A percentile compares a stretch with the other conserved stretches of the same genome.
These are phyloP conservation scores for Cistogaster globosa DNA, from an alignment of 2,888 invertebrate species.

Conservation along the genomic window DNA sequence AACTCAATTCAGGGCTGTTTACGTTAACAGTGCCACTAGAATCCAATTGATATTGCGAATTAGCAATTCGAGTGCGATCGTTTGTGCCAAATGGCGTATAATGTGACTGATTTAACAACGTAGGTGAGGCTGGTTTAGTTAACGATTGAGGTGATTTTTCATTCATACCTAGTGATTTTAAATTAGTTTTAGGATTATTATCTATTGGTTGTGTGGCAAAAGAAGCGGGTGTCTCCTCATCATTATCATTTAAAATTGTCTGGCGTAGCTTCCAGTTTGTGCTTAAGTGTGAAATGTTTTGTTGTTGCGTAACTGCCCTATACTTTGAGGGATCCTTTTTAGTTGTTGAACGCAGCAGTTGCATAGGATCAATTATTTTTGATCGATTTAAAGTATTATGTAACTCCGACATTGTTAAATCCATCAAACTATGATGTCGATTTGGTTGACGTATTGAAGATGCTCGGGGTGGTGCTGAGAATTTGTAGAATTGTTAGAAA, in stretches of 20 bases:
- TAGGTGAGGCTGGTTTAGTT: constrained; percentile 46
- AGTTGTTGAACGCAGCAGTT: constrained; percentile 78
- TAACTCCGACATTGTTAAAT: constrained; percentile 71
- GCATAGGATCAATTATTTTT: constrained; percentile 79
- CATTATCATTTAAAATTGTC: constrained; percentile 75
- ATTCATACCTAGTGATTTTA: background rate
- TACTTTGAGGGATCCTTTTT: constrained; percentile 74
- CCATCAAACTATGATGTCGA: constrained; percentile 42
- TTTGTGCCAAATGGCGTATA: constrained; percentile 75
- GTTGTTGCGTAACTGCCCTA: constrained; percentile 35
- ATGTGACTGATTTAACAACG: constrained; percentile 68
- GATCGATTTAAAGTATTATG: constrained; percentile 76
- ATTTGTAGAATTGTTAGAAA: constrained; percentile 4
- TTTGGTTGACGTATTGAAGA: constrained; percentile 72
- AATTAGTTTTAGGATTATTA: constrained; percentile 1
- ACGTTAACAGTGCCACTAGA: background rate
- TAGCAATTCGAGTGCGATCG: constrained; percentile 77
- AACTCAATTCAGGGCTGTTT: constrained; percentile 16
- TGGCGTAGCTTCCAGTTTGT: constrained; percentile 79
- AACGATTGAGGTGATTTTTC: constrained; percentile 51
- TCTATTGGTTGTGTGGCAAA: background rate
- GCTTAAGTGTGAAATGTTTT: constrained; percentile 74
- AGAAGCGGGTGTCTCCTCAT: constrained; percentile 37
- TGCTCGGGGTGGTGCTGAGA: constrained; percentile 71
- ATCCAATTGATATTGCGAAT: constrained; percentile 55